phyloP scores from a whole-genome alignment of 2,113 vertebrate species.

The Naja naja region DNA sequence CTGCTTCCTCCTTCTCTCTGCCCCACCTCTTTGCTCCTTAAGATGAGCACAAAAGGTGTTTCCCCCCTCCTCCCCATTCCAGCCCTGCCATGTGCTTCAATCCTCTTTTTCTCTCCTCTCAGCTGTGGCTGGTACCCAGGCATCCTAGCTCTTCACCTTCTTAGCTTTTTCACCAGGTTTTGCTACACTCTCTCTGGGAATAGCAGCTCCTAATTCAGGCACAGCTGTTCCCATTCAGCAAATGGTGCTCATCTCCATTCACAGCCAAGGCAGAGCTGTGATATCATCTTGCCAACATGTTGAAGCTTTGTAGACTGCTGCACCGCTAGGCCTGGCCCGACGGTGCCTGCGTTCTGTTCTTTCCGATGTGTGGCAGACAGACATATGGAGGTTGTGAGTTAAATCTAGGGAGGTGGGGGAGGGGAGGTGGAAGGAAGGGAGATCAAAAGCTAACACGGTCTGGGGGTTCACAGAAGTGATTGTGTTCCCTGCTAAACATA shows the following conservation, averaged over 20 bases:
- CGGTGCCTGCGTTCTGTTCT: conserved; percentile 1
- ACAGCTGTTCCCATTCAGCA: conserved; percentile 12
- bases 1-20: not conserved
- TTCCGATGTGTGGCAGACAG: not conserved
- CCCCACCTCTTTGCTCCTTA: not conserved
- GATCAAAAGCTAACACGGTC: not conserved
- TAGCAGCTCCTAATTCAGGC: conserved; percentile 1
- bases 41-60: not conserved
- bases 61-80: not conserved
- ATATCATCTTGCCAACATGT: not conserved
- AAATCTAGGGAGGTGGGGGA: not conserved
- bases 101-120: not conserved
- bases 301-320: not conserved
- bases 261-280: not conserved
- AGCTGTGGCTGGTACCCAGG: not conserved
- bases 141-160: not conserved
- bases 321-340: not conserved
- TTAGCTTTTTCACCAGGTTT: not conserved
- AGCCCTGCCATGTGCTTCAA: not conserved
- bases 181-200: not conserved
- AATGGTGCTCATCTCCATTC: not conserved
- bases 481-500: not conserved
- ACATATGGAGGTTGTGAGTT: not conserved
- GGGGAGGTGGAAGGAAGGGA: too few relatives aligned
- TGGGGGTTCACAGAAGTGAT: not conserved